Evolutionary conservation across 2,888 invertebrate genomes (phyloP).

Genomic region (Oxyteleia sp.): DNA sequence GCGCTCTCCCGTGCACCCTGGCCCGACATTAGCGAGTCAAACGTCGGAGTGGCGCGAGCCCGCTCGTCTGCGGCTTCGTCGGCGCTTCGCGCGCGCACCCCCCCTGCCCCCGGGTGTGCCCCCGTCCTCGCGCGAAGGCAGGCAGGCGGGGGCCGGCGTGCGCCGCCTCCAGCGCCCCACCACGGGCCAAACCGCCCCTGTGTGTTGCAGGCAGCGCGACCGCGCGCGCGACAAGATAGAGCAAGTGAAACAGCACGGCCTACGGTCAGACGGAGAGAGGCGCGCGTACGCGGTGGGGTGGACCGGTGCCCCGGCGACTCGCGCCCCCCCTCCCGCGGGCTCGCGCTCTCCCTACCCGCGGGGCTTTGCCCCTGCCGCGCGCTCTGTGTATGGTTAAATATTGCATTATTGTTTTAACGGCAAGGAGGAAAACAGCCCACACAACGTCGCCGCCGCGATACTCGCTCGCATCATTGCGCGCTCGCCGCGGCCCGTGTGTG

Average conservation of each 20-base stretch:
- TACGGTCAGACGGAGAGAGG: slow-evolving; percentile 72
- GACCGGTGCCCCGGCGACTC: slow-evolving; percentile 70
- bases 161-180: slow-evolving; percentile 82
- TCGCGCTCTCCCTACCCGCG: slow-evolving; percentile 80
- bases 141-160: slow-evolving; percentile 75
- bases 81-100: slow-evolving; percentile 58
- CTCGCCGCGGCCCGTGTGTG: slow-evolving; percentile 79
- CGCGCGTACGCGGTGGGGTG: slow-evolving; percentile 58
- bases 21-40: slow-evolving; percentile 77
- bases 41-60: slow-evolving; percentile 78
- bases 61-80: slow-evolving; percentile 62
- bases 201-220: slow-evolving; percentile 76
- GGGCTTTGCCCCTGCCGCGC: slow-evolving; percentile 76
- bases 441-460: slow-evolving; percentile 76
- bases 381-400: slow-evolving; percentile 86
- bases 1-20: background rate
- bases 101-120: slow-evolving; percentile 67
- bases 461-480: slow-evolving; percentile 80
- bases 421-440: slow-evolving; percentile 84
- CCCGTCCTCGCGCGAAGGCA: too few relatives aligned
- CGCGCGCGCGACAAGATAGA: slow-evolving; percentile 69
- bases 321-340: slow-evolving; percentile 75
- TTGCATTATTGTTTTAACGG: slow-evolving; percentile 87
- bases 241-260: slow-evolving; percentile 68
- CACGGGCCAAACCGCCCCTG: slow-evolving; percentile 79